Evolutionary conservation across 1,140 invertebrate genomes (phyloP), one percentile per base, ranked within the genome.

Genomic region (Anastrepha ludens): DNA sequence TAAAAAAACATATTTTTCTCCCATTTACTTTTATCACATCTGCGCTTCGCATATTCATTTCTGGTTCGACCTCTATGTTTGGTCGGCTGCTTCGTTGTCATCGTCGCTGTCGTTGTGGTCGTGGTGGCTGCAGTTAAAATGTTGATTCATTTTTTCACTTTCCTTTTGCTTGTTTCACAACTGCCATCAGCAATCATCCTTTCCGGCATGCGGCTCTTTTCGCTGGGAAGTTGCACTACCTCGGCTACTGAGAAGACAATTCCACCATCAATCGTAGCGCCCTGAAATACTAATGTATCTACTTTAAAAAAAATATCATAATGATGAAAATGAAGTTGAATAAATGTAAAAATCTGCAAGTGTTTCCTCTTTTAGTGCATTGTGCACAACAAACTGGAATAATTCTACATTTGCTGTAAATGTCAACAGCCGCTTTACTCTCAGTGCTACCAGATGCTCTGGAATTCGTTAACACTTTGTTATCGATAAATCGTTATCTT

Each of bases 71-170:
- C 47, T 55, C 74, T 78, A 6, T 55, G 47, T 41, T 81, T 55
- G 47, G 47, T 81, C 44, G 74, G 74, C 74, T 86, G 13, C 29
- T 62, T 86, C 85, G 58, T 86, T n/a, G 81, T 59, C 20, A 44
- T 86, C 58, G 29, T 86, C 58, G 58, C 47, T 39, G 67, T 47
- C 41, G 17, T 86, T 62, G 85, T 59, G 85, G 55, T 86, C 39
- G 85, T 86, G 55, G 29, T 86, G 55, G 85, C 20, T 59, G 55
- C 55, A 44, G 59, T 60, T 60, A 86, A 86, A 62, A 86, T 86
- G 85, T 86, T 86, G 85, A 86, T 86, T 86, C 85, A 86, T 58
- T 60, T 86, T 86, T 86, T 86, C 59, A 60, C 85, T 60, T 86
- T 86, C 85, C 59, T 62, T 86, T 50, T 81, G 74, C 17, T n/a